Conservation (phyloP, 2,797 vertebrate species). For the Anolis apletophallus region DNA sequence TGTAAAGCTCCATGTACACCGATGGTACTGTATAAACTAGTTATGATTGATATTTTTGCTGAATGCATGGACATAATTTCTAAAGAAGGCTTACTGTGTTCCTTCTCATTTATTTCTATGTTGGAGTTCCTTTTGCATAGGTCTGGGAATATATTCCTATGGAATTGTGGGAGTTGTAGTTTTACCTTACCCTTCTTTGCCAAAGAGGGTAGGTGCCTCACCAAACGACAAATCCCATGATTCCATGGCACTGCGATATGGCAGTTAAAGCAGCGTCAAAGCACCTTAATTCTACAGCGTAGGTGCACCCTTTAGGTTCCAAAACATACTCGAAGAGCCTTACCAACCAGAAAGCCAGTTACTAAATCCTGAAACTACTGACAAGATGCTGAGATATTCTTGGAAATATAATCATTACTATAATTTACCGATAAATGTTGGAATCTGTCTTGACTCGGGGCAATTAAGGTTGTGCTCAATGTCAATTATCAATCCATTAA, state of each 20-base stretch:
- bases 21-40: no score
- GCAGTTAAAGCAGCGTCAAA: no score
- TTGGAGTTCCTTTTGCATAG: background rate
- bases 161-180: no score
- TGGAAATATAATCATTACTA: background rate
- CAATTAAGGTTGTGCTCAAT: background rate
- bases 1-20: no score
- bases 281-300: no score
- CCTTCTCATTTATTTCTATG: background rate
- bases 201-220: no score
- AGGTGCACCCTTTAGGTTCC: background rate
- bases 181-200: no score
- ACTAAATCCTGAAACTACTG: background rate
- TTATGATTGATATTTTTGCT: background rate
- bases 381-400: background rate
- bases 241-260: no score
- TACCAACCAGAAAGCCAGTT: background rate
- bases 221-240: no score
- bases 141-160: background rate
- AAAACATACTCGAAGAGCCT: background rate
- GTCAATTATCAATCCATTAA: background rate
- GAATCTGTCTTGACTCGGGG: background rate
- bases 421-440: background rate
- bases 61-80: background rate
- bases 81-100: background rate